Evolutionary conservation across 1,140 invertebrate genomes (phyloP).

Genomic region (Oppia nitens): DNA sequence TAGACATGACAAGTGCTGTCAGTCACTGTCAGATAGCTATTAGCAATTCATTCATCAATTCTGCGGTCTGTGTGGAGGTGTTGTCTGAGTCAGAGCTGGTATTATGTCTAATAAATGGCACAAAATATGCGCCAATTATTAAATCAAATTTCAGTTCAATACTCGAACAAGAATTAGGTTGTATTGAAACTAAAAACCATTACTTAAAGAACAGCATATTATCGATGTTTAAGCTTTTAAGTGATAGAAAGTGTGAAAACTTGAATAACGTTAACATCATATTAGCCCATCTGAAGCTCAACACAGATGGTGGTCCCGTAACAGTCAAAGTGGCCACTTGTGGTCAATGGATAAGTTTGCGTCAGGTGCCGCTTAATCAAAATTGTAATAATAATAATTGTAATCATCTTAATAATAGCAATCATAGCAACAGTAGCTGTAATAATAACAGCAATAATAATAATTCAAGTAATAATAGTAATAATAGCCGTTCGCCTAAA

Average conservation of each 20-base stretch:
- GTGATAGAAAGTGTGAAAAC: neutral
- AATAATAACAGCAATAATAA: too few species aligned
- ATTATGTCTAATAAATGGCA: neutral
- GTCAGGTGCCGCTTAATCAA: neutral
- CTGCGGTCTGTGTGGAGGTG: neutral
- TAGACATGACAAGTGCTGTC: neutral
- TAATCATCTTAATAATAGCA: too few species aligned
- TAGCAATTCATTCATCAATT: neutral
- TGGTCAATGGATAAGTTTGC: neutral
- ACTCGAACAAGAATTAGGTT: neutral
- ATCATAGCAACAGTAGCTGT: too few species aligned
- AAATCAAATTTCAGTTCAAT: neutral
- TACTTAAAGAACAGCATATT: neutral
- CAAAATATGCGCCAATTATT: neutral
- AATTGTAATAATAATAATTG: neutral
- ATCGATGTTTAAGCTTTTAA: neutral
- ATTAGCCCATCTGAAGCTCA: neutral
- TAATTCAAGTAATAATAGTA: neutral
- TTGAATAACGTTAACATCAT: neutral
- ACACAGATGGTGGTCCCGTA: neutral
- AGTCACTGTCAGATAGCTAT: neutral
- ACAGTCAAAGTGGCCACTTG: neutral
- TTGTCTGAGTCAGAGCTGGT: neutral
- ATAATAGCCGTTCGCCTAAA: neutral
- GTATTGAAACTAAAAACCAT: neutral